Conservation (phyloP, 2,113 vertebrate genomes). For the Amblyornis subalaris region DNA sequence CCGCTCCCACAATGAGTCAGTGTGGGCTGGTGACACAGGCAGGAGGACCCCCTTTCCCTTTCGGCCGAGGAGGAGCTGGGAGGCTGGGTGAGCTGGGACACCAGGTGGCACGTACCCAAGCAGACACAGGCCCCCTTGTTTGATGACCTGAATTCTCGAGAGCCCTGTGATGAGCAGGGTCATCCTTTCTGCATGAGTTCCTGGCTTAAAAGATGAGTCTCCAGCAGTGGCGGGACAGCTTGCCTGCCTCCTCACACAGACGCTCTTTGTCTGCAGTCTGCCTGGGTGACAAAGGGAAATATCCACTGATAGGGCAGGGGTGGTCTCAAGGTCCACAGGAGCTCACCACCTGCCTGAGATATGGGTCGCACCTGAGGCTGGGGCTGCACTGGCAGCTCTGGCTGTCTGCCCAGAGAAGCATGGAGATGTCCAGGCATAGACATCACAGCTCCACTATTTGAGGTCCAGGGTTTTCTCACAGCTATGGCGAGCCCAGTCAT, state of each 20-base stretch:
- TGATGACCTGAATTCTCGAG: conserved; percentile 36
- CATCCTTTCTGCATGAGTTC: conserved; percentile 53
- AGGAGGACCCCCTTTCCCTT: neutral
- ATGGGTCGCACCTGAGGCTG: neutral
- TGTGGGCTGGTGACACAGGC: neutral
- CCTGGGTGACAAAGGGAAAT: conserved; percentile 26
- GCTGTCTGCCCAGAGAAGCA: neutral
- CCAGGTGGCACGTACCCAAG: neutral
- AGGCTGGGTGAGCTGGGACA: neutral
- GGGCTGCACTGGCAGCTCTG: neutral
- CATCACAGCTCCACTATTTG: neutral
- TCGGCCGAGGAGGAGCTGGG: rapidly evolving
- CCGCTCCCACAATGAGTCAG: neutral
- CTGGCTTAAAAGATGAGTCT: conserved; percentile 18
- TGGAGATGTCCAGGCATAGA: neutral
- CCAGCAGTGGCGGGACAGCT: neutral
- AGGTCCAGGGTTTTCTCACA: neutral
- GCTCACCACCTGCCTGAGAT: neutral
- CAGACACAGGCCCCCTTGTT: conserved; percentile 45
- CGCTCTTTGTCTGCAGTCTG: conserved; percentile 11
- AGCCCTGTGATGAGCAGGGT: conserved; percentile 1
- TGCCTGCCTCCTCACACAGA: conserved; percentile 1
- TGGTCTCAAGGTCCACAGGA: neutral
- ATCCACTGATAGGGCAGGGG: neutral
- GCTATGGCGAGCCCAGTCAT: neutral